Evolutionary conservation across 2,113 vertebrate genomes (phyloP).

Genomic region (Pholis gunnellus): DNA sequence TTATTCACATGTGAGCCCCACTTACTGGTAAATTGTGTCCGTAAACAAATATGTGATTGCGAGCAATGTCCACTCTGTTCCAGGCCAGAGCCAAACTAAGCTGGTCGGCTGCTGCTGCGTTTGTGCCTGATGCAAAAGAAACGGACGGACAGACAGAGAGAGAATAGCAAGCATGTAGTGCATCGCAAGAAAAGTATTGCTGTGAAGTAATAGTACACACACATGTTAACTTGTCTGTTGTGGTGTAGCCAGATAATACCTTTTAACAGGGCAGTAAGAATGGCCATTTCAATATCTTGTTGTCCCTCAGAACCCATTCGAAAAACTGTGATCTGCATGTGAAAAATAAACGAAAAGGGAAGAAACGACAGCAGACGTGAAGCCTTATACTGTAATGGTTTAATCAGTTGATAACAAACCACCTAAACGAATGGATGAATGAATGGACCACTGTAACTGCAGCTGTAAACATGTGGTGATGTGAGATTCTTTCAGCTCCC

Average conservation of each 20-base stretch:
- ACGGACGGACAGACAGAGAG: background rate
- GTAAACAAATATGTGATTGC: conserved; percentile 98
- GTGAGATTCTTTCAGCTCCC: conserved; percentile 11
- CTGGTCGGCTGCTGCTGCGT: conserved; percentile 95
- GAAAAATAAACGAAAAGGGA: conserved; percentile 28
- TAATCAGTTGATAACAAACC: background rate
- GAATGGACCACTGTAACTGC: background rate
- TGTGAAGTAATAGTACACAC: background rate
- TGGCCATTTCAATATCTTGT: conserved; percentile 98
- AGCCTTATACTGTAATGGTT: background rate
- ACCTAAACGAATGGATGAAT: conserved; percentile 5
- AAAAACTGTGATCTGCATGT: conserved; percentile 94
- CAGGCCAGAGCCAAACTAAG: conserved; percentile 97
- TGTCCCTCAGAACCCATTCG: conserved; percentile 97
- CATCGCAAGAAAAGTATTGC: background rate
- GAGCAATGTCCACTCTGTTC: conserved; percentile 99
- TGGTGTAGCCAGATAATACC: conserved; percentile 81
- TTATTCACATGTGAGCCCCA: conserved; percentile 12
- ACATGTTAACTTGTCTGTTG: background rate
- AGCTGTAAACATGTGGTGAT: conserved; percentile 2
- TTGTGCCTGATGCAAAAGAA: conserved; percentile 88
- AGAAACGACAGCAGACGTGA: background rate
- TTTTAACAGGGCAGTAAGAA: conserved; percentile 97
- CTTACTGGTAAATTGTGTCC: conserved; percentile 96
- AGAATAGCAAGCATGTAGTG: background rate